Percentiles rank a stretch among this genome's conserved stretches.
Conservation (phyloP, 2,888 invertebrate genomes). For the Eurois occulta region DNA sequence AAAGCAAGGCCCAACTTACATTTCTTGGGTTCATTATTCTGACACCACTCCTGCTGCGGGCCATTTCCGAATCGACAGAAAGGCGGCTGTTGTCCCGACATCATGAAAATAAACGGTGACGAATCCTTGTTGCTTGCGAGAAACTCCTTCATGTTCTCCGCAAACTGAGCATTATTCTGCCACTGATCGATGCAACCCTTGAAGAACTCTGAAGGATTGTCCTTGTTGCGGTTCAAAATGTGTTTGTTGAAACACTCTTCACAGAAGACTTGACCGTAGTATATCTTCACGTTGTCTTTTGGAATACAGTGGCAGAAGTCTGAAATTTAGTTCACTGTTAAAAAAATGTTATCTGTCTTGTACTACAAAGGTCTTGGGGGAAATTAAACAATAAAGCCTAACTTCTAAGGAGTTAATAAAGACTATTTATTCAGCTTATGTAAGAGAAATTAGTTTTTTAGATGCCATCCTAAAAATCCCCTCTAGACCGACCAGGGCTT, state of each 20-base stretch:
- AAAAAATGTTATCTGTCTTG: slow-evolving; percentile 21
- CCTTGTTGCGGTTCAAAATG: slow-evolving; percentile 78
- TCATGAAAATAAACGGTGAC: slow-evolving; percentile 83
- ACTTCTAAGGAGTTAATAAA: neutral
- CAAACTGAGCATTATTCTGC: slow-evolving; percentile 82
- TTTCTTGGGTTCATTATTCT: slow-evolving; percentile 81
- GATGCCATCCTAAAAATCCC: neutral
- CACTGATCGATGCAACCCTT: slow-evolving; percentile 85
- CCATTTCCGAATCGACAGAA: slow-evolving; percentile 80
- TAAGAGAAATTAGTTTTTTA: neutral
- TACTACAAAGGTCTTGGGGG: neutral
- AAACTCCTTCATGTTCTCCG: slow-evolving; percentile 82
- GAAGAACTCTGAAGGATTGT: slow-evolving; percentile 85
- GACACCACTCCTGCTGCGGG: slow-evolving; percentile 79
- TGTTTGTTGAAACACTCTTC: slow-evolving; percentile 85
- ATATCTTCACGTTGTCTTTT: slow-evolving; percentile 81
- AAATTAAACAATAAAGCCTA: neutral
- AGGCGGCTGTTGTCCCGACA: slow-evolving; percentile 79
- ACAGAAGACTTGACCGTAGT: slow-evolving; percentile 87
- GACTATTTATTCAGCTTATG: neutral
- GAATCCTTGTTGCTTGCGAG: slow-evolving; percentile 77
- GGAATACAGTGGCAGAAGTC: slow-evolving; percentile 83
- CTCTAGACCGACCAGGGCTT: neutral
- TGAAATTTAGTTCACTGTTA: slow-evolving; percentile 64
- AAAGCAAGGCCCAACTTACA: slow-evolving; percentile 70